Base-by-base conservation (phyloP, 2,888 invertebrate genomes). In the Meloe dianella region DNA sequence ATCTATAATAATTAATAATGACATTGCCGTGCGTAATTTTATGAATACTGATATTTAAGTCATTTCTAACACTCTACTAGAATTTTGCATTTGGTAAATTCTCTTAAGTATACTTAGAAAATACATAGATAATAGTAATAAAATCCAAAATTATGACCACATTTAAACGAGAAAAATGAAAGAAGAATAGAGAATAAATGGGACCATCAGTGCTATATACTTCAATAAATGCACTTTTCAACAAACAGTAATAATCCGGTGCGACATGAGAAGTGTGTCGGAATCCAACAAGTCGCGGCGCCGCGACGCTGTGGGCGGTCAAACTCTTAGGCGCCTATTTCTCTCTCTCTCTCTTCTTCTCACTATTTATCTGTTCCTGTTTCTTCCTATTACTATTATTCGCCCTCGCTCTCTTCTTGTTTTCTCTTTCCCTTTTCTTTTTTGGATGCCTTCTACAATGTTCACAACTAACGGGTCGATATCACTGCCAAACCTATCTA, bases 261-360 rank as follows among this genome's bases (percentile, higher is more conserved):
- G 79, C 77, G 79, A 80, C 78, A 79, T 77, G 79, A 78, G 78
- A 79, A 81, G 81, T 80, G 80, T 81, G 81, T 81, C 78, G 81
- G 80, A 82, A 82, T 82, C 80, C 81, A 82, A 82, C 82, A 82
- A 82, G 81, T 82, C 81, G 79, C 78, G 82, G 81, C 82, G 81
- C 80, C 81, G 78, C 78, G 81, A 80, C 81, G 81, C 80, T 79
- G 75, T 78, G 76, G 80, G 79, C 79, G 79, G 80, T 78, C 81
- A 79, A 51, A 77, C 77, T 77, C 86, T 86, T 85, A 85, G 87
- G 87, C 86, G 86, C 86, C 87, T 86, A 77, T 78, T 68, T 67
- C 70, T 69, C 68, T 70, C 68, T 84, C 85, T 84, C 66, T 77
- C 74, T 85, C 68, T 68, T 57, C 58, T 60, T 70, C 61, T 65